Conservation (phyloP, 2,888 invertebrate species). For the Drosophila testacea region DNA sequence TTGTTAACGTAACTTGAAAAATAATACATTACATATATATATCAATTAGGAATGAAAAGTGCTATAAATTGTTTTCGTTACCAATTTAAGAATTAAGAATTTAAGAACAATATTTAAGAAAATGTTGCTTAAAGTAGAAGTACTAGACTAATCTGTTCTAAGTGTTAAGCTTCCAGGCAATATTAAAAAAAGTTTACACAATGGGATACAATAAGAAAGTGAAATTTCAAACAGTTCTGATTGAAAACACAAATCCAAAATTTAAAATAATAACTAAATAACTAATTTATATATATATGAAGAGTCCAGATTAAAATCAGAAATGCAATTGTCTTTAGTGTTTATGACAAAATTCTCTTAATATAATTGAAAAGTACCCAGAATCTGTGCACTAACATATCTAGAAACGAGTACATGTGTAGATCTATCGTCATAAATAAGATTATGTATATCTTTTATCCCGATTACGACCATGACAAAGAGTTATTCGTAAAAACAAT, state of each 20-base stretch:
- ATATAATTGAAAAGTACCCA: not conserved
- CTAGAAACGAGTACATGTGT: not conserved
- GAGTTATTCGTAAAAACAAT: constrained; percentile 9
- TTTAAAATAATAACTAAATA: not conserved
- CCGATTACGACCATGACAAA: constrained; percentile 15
- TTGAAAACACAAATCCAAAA: not conserved
- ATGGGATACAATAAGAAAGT: not conserved
- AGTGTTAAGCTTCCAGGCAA: not conserved
- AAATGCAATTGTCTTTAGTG: not conserved
- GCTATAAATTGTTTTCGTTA: not conserved
- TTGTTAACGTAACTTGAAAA: constrained; percentile 1
- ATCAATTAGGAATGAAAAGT: not conserved
- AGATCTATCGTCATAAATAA: not conserved
- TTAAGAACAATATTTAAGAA: not conserved
- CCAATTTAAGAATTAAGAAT: not conserved
- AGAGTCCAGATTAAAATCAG: not conserved
- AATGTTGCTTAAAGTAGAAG: not conserved
- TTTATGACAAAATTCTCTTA: not conserved
- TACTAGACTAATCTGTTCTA: not conserved
- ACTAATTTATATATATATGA: not conserved
- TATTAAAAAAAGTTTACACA: not conserved
- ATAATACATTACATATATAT: not conserved
- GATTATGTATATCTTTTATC: not conserved
- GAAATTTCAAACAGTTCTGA: not conserved
- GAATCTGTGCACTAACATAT: not conserved